A percentile compares a stretch with the other conserved stretches of the same genome.
phyloP scores from a whole-genome alignment of 2,888 invertebrate genomes.

The Trichopria drosophilae region DNA sequence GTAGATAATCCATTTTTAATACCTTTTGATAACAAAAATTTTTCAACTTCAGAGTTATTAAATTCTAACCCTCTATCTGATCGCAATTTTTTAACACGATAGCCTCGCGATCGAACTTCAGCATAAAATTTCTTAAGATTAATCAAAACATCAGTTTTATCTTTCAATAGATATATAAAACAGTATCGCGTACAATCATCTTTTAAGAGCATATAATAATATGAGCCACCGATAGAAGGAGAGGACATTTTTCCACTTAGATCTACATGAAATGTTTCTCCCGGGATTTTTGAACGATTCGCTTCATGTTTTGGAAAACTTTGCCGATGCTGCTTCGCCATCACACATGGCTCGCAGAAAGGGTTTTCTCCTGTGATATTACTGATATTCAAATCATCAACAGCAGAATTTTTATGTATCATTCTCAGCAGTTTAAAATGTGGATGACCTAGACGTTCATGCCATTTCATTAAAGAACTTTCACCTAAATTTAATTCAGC shows the following conservation, averaged over 20 bases:
- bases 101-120: not conserved
- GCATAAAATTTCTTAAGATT: not conserved
- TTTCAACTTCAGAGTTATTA: conserved; percentile 1
- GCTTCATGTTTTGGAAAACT: conserved; percentile 3
- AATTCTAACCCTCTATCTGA: conserved; percentile 7
- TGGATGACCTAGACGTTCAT: conserved; percentile 23
- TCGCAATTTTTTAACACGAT: conserved; percentile 6
- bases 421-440: conserved; percentile 22
- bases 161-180: conserved; percentile 7
- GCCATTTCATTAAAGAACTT: conserved; percentile 18
- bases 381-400: not conserved
- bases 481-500: not conserved
- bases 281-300: conserved; percentile 3
- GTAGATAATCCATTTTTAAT: conserved; percentile 8
- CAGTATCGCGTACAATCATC: conserved; percentile 15
- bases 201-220: conserved; percentile 5
- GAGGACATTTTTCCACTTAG: conserved; percentile 9
- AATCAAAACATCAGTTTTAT: conserved; percentile 4
- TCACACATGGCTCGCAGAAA: conserved; percentile 10
- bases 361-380: no score
- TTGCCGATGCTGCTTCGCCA: conserved; percentile 12
- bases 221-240: not conserved
- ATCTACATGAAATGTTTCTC: conserved; percentile 7
- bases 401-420: conserved; percentile 37
- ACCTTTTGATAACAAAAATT: conserved; percentile 4